Evolutionary conservation across 2,888 invertebrate genomes (phyloP), one percentile per base, ranked within the genome.

Genomic region (Aleiodes testaceus): DNA sequence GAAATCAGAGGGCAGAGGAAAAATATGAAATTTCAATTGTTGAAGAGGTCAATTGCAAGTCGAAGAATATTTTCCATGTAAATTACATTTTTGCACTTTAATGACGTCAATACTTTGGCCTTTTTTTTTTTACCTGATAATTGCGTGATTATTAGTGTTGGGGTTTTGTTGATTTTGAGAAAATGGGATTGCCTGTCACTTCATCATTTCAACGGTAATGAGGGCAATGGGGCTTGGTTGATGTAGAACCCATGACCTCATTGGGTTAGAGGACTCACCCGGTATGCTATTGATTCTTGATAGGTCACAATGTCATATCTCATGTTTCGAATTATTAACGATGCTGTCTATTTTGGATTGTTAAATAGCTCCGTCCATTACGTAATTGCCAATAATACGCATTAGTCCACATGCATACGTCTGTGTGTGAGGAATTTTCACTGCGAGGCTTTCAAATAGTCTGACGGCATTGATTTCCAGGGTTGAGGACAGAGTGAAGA

Each of bases 271-370:
- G 59, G 16, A 42, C 1, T 30, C 14, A 55, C 14, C 50, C 14
- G 18, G 16, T n/a, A 18, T 1, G 36, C 9, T 59, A 59, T 59
- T 59, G 59, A 59, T 59, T 59, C 16, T 42, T 59, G 59, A 18
- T 42, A 59, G 42, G 59, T 59, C 55, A 55, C 36, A 55, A 55
- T 55, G 55, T 14, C 42, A 42, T 36, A 36, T 59, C 36, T 36
- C 59, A n/a, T 16, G 42, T 36, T 59, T 18, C 14, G 12, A 59
- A 59, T 42, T 59, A 42, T 59, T 59, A 9, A 59, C 42, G 9
- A 42, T 16, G 4, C 1, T 14, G 53, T 53, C 53, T 22, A 26
- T 7, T 53, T 26, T 20, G 6, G 26, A 2, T 53, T 53, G 53
- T 42, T 59, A 2, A 18, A 16, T 42, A 42, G 12, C 7, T 5